These are phyloP conservation scores for Mactromeris polynyma DNA, from an alignment of 2,888 invertebrate genomes.

Conservation along the genomic window DNA sequence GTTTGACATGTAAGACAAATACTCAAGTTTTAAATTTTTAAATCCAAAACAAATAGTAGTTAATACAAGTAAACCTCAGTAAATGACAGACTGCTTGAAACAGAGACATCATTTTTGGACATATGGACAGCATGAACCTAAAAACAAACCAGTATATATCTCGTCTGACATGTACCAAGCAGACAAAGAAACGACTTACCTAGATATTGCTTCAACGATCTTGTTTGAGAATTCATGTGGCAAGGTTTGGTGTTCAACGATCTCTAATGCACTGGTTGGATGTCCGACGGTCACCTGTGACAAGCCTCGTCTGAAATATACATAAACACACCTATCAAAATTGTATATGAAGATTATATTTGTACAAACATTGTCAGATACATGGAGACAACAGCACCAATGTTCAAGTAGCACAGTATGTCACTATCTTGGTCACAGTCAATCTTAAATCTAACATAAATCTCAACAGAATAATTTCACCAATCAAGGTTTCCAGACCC, in stretches of 20 bases:
- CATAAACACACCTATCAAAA: neutral
- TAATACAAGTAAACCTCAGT: neutral
- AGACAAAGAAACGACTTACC: constrained; percentile 23
- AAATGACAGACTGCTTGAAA: neutral
- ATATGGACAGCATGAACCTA: neutral
- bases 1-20: neutral
- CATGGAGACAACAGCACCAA: neutral
- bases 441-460: neutral
- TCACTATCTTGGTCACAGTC: neutral
- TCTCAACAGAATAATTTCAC: neutral
- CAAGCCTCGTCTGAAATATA: constrained; percentile 66
- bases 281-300: constrained; percentile 60
- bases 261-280: constrained; percentile 62
- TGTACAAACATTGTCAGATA: neutral
- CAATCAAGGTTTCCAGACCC: too few species aligned
- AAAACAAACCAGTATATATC: neutral
- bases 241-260: constrained; percentile 56
- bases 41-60: neutral
- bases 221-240: constrained; percentile 64
- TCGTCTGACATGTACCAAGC: neutral
- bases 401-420: too few species aligned
- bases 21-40: neutral
- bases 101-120: neutral
- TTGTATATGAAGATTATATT: neutral
- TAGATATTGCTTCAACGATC: constrained; percentile 63